Evolutionary conservation across 2,797 vertebrate species (phyloP), one percentile per base, ranked within the genome.

Genomic region (Thunnus albacares): DNA sequence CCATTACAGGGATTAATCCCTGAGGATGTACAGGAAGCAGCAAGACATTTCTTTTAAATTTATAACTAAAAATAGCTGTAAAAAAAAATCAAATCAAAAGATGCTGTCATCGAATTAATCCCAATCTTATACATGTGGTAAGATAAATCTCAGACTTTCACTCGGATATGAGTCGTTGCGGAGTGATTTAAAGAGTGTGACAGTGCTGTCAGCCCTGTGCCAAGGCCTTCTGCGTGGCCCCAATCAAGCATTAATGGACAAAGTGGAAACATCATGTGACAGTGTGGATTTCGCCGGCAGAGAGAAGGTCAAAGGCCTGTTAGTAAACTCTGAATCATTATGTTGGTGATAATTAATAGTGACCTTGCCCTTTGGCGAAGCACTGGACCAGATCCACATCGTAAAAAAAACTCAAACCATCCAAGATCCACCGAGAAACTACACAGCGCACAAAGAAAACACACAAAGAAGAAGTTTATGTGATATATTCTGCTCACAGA

Each of bases 151-250:
- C 1, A 0, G 20, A 53, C 64, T 65, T 49, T 70, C 2, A 5
- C 47, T 10, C 2, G 9, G 20, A 6, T 2, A 6, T 1, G 2
- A 28, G 38, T 45, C 7, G 5, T 41, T 61, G 6, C 3, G 43
- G 2, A 15, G n/a, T 71, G 79, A 71, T 82, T 82, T 82, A 85
- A 65, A 68, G 62, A 68, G 52, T 14, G 69, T 68, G 73, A 74
- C 57, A 33, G 68, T 8, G 15, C 62, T 22, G 74, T 20, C 43
- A 26, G 60, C 73, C 30, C 49, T 6, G 63, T 41, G 69, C 70
- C 68, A 56, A 58, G 63, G 71, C n/a, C 67, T 67, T 10, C n/a
- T 38, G 65, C 13, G 5, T 67, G 82, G 70, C 74, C 63, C 51
- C 71, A 70, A 76, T 81, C 75, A 81, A 43, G 43, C 70, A 47